Base-by-base conservation (phyloP, 2,888 invertebrate genomes). In the Xestia xanthographa region DNA sequence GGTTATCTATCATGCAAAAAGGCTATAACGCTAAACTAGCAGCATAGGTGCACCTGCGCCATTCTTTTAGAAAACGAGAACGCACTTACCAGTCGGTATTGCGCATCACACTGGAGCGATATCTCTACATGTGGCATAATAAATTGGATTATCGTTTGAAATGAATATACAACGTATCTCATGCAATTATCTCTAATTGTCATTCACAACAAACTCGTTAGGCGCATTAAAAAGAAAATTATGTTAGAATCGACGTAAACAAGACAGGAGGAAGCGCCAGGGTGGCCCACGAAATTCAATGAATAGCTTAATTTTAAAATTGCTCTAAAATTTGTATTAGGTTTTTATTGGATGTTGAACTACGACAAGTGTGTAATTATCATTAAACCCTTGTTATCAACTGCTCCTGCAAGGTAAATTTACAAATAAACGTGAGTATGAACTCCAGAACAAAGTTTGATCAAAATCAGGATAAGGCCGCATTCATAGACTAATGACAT, bases 91-190 rank as follows among this genome's bases (percentile, higher is more conserved):
- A 66, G 72, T 77, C 63, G 5, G 0, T 79, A 86, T 71, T 87
- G 63, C 88, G 87, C 80, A 75, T 77, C 68, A 71, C 26, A 9
- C n/a, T 48, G 34, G 62, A 73, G 70, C 53, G 56, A 75, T 70
- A 77, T 67, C 67, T 26, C n/a, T 72, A 48, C 87, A 80, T 87
- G 87, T 87, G 87, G 84, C 72, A 75, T 84, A 82, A 62, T 77
- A 68, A 68, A 71, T 62, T 11, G 48, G 34, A 74, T 84, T 56
- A 80, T 60, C 34, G 12, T 60, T 60, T 68, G 0, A 56, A 66
- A 34, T 67, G 43, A 73, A 60, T 58, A 17, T n/a, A 43, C 14
- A 67, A 48, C 14, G 14, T 43, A 62, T 34, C 14, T 58, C 12
- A 69, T 78, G 62, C 56, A 73, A 74, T 79, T 48, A 83, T 68